Evolutionary conservation across 35 echinoderm and acorn worm species (phyloP), one percentile per base, ranked within the genome.

Genomic region (Nesometra sesokonis): DNA sequence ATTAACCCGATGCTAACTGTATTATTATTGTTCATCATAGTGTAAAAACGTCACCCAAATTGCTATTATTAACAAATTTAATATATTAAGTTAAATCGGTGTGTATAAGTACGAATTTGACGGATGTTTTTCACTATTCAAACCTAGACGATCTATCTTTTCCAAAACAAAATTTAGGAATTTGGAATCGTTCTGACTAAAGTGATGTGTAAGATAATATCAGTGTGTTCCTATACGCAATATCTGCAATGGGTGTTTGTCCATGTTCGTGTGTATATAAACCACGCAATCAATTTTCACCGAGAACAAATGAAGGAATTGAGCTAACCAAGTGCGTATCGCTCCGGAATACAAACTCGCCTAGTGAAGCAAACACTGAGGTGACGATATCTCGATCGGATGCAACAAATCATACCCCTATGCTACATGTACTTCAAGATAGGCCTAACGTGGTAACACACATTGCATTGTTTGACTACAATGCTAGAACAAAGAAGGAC

Each of bases 391-490:
- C 52, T 2, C 7, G 23, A 5, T 67, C 52, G 23, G 23, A 19
- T 67, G 23, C 52, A 67, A 5, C 52, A 19, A 67, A 67, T 27
- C 52, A 5, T 13, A 67, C 7, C 23, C 52, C 52, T 2, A 67
- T 67, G 23, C 52, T 13, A 13, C 2, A 9, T 67, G 1, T 67
- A 13, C 7, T 67, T 67, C 87, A 27, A 33, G 33, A 57, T n/a
- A n/a, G n/a, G n/a, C n/a, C n/a, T 33, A 77, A 83, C 79, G 47
- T 85, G 13, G 94, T 92, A 91, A 85, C 91, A 88, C 94, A 90
- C 90, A 90, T 99, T 84, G 96, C 96, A 31, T 84, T 99, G 29
- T 99, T 99, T 90, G 96, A 99, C 80, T 99, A 99, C 77, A 93
- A 99, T 85, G 96, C 96, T 1, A 89, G 96, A 79, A 99, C 96